Base-by-base conservation (phyloP, 2,113 vertebrate species). In the Halcyon malimbica region DNA sequence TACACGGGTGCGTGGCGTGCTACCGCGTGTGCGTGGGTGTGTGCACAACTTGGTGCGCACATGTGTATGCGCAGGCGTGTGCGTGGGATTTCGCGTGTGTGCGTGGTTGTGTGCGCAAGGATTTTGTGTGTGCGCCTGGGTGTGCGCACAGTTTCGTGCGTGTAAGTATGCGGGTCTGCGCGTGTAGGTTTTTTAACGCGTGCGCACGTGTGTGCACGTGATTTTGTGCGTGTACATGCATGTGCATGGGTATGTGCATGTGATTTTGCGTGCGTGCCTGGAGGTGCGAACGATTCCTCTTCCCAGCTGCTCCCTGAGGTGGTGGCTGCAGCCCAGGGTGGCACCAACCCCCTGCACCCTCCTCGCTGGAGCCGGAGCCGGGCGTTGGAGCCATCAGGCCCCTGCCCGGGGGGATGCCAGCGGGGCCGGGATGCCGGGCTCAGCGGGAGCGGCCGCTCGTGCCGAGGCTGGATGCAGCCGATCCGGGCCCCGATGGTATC, bases 251-350 rank as follows among this genome's bases (percentile, higher is more conserved):
- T 60, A 19, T 35, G 56, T n/a, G n/a, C 33, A 16, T 24, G 23
- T 53, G 51, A 53, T 53, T 26, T 53, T 7, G 14, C 8, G 51
- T 18, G 54, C 18, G 29, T 33, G 31, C 14, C 51, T 26, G 51
- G 24, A 26, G 4, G 51, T 26, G 51, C 8, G 51, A 53, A 26
- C 2, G 11, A 12, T 37, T 60, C 59, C 41, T 18, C 14, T 29
- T 41, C 81, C 0, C 0, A 4, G 33, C 87, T 16, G 25, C 54
- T 41, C 33, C 64, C 74, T 12, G 0, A 1, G 9, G 14, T 10
- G 39, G 8, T 23, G 59, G 16, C 68, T 10, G 87, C 56, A 60
- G 57, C 17, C 23, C 42, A 16, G 1, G 1, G 15, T 4, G 4
- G 35, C 5, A 5, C 83, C 4, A 3, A 3, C 24, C 42, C 73